Conservation (phyloP, 1,140 invertebrate genomes). For the Mactra quadrangularis region DNA sequence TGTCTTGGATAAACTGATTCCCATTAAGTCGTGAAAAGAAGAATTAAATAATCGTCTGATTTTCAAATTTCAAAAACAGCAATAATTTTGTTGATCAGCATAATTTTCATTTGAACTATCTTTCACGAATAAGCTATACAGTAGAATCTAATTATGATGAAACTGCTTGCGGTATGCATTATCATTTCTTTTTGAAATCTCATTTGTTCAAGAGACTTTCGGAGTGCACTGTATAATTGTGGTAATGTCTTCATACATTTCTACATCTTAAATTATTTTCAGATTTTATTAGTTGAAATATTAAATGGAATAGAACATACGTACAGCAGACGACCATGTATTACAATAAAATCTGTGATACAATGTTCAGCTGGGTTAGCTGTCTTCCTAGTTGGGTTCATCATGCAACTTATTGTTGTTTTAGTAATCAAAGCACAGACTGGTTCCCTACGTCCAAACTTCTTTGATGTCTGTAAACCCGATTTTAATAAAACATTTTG, state of each 20-base stretch:
- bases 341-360: constrained; percentile 20
- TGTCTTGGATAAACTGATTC: not conserved
- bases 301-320: constrained; percentile 36
- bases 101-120: no score
- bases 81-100: no score
- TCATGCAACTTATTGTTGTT: constrained; percentile 89
- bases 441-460: constrained; percentile 96
- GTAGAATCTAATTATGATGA: no score
- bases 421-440: constrained; percentile 96
- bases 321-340: not conserved
- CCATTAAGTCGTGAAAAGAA: not conserved
- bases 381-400: constrained; percentile 93
- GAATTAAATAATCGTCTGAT: no score
- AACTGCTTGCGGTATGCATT: no score
- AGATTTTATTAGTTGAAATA: constrained; percentile 71
- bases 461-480: constrained; percentile 87
- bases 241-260: no score
- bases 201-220: no score
- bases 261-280: no score
- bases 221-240: no score
- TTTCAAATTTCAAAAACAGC: no score
- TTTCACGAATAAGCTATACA: no score
- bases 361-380: constrained; percentile 84
- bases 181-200: no score
- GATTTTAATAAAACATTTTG: constrained; percentile 55